Evolutionary conservation across 1,140 invertebrate genomes (phyloP).

Genomic region (Arion vulgaris): DNA sequence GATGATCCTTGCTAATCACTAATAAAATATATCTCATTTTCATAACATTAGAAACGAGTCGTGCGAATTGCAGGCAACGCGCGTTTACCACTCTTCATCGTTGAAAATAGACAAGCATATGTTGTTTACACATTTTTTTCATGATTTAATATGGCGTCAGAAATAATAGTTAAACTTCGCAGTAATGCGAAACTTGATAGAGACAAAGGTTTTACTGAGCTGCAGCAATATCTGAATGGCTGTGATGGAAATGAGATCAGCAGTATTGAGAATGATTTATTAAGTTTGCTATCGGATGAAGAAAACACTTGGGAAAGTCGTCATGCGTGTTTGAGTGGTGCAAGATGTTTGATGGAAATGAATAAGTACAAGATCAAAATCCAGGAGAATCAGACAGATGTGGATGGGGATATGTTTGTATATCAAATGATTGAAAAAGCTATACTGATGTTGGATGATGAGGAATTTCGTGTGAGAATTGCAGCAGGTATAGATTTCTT

Average conservation of each 20-base stretch:
- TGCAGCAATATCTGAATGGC: constrained; percentile 62
- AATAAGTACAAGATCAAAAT: constrained; percentile 52
- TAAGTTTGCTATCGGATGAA: constrained; percentile 47
- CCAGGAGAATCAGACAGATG: constrained; percentile 48
- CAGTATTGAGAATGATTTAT: constrained; percentile 52
- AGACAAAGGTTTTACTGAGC: constrained; percentile 67
- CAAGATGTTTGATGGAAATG: constrained; percentile 68
- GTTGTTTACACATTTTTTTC: too few relatives aligned
- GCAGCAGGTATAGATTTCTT: constrained; percentile 70
- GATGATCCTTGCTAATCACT: too few relatives aligned
- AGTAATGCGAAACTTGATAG: constrained; percentile 72
- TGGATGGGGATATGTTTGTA: constrained; percentile 52
- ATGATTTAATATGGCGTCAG: constrained; percentile 65
- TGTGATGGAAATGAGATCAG: constrained; percentile 53
- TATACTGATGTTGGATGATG: constrained; percentile 69
- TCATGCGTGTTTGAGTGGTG: constrained; percentile 72
- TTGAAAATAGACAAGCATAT: too few relatives aligned
- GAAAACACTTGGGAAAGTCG: constrained; percentile 57
- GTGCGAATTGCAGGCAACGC: too few relatives aligned
- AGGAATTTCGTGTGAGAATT: constrained; percentile 73
- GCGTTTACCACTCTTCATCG: too few relatives aligned
- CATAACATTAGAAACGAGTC: too few relatives aligned
- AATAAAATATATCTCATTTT: too few relatives aligned
- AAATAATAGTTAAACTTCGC: constrained; percentile 75
- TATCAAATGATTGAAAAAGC: constrained; percentile 58